Base-by-base conservation (phyloP, 2,113 vertebrate genomes). In the Herpetotheres cachinnans region DNA sequence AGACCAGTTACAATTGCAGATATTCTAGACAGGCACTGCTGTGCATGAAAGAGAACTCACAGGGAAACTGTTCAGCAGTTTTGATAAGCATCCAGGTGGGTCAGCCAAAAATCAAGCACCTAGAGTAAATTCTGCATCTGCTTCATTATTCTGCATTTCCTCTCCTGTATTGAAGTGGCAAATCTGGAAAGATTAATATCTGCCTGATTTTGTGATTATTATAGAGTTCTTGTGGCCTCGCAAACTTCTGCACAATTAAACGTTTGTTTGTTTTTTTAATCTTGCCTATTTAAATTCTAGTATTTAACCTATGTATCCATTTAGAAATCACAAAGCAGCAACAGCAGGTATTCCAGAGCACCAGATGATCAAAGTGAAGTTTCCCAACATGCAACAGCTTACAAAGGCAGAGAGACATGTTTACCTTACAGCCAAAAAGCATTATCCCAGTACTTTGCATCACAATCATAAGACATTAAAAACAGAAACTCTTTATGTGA, bases 271-370 rank as follows among this genome's bases (percentile, higher is more conserved):
- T 0, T 9, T 86, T 97, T 94, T 94, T 76, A 56, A 91, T 96
- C 95, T 94, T 86, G 96, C 97, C 97, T 98, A 91, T 95, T 93
- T 97, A 97, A 97, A 90, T 97, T 95, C 93, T 98, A 96, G 85
- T 96, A 86, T 98, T 98, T 96, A 98, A 97, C 96, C 98, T 97
- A 85, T 78, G 44, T 95, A 79, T 97, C 96, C 96, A 93, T 95
- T 96, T 98, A 98, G 98, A 99, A 99, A 99, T 99, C 98, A 98
- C 98, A 99, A 99, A 99, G 98, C 98, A 99, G 98, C 98, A 98
- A 98, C 98, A 98, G 98, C 98, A 98, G 98, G 98, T 98, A 96
- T 97, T 98, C 97, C 96, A 98, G 98, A 98, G 97, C 98, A 98
- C 96, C 98, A 97, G 97, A 99, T 99, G 98, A 98, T 98, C 98